Evolutionary conservation across 2,797 vertebrate species (phyloP).

Genomic region (Triplophysa yarkandensis): DNA sequence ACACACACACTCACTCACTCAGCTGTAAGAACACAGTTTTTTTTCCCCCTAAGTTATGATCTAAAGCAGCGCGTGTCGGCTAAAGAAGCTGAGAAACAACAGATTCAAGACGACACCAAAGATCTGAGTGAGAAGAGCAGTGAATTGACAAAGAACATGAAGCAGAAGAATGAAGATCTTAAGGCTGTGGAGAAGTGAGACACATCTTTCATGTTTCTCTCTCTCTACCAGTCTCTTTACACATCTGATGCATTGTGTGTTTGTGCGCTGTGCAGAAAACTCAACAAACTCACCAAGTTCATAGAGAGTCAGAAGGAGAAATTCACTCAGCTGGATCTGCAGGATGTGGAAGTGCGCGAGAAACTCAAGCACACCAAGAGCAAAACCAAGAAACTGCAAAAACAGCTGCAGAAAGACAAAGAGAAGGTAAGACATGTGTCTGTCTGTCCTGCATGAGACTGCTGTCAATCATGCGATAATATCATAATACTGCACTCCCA

Average conservation of each 20-base stretch:
- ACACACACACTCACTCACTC: no score
- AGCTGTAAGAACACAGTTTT: neutral
- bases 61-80: conserved; percentile 82
- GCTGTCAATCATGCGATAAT: neutral
- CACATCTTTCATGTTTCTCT: neutral
- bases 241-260: conserved; percentile 18
- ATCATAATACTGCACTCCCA: no score
- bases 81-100: conserved; percentile 84
- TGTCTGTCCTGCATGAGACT: conserved; percentile 14
- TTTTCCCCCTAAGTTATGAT: conserved; percentile 77
- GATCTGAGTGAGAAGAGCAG: conserved; percentile 84
- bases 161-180: conserved; percentile 84
- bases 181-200: conserved; percentile 91
- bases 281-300: conserved; percentile 84
- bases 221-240: neutral
- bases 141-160: conserved; percentile 83
- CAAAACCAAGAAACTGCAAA: conserved; percentile 90
- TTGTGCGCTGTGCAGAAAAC: conserved; percentile 76
- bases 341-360: conserved; percentile 94
- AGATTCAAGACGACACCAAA: conserved; percentile 86
- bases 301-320: conserved; percentile 90
- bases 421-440: conserved; percentile 83
- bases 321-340: conserved; percentile 91
- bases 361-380: conserved; percentile 89
- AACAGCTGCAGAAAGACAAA: conserved; percentile 92